A percentile compares a stretch with the other conserved stretches of the same genome.
phyloP scores from a whole-genome alignment of 2,888 invertebrate species.

The Chesias legatella region DNA sequence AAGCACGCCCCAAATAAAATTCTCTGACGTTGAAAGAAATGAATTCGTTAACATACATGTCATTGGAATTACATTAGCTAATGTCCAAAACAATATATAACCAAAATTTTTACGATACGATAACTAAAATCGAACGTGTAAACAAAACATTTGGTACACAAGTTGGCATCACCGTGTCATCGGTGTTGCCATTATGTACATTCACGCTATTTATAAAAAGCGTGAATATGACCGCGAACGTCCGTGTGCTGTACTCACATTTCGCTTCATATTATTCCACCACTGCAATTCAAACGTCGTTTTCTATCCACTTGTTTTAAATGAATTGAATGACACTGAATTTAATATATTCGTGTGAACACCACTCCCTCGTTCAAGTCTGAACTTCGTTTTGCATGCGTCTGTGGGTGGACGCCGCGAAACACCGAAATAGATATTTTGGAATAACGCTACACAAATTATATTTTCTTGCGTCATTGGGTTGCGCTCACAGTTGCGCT shows the following conservation, averaged over 20 bases:
- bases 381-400: conserved; percentile 55
- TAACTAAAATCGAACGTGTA: conserved; percentile 38
- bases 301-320: conserved; percentile 30
- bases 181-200: conserved; percentile 45
- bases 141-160: conserved; percentile 48
- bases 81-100: conserved; percentile 13
- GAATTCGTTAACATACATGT: not conserved
- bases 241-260: conserved; percentile 59
- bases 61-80: conserved; percentile 4
- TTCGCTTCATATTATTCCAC: conserved; percentile 68
- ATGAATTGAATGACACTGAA: conserved; percentile 36
- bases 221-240: conserved; percentile 27
- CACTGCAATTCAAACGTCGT: conserved; percentile 31
- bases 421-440: conserved; percentile 76
- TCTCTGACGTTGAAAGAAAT: conserved; percentile 28
- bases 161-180: conserved; percentile 46
- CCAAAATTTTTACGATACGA: conserved; percentile 15
- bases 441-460: conserved; percentile 76
- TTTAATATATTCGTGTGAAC: conserved; percentile 49
- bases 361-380: conserved; percentile 57
- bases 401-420: conserved; percentile 60
- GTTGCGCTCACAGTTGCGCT: conserved; percentile 48
- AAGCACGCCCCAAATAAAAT: conserved; percentile 43
- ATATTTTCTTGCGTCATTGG: conserved; percentile 71
- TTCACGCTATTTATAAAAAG: conserved; percentile 40